Base-by-base conservation (phyloP, 1,140 invertebrate genomes). In the Eriocheir sinensis region DNA sequence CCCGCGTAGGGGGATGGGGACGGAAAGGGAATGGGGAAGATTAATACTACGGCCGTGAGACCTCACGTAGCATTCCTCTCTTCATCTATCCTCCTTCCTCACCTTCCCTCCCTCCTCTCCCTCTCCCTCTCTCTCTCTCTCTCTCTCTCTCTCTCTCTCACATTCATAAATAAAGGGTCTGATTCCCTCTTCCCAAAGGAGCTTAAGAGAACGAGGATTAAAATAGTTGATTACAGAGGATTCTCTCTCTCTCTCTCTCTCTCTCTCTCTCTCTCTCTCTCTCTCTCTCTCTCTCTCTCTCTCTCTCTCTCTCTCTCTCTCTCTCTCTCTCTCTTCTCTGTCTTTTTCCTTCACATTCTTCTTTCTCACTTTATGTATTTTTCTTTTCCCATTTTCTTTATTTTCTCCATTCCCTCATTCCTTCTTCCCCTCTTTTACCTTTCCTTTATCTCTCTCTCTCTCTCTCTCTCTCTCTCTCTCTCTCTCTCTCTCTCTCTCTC, bases 231-330 rank as follows among this genome's bases (percentile, higher is more conserved):
- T 72, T 72, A 72, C 8, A n/a, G 17, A 72, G 60, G 60, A 21
- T 6, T 27, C 15, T 15, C 15, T 15, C 15, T 15, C 15, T 15
- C 15, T 15, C 15, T 15, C 15, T 15, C 3, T 85, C 38, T 85
- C 80, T 83, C 80, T 85, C 12, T 85, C 81, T 9, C 81, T 85
- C 36, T 85, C n/a, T 85, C 9, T 85, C 81, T 85, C 8, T 85
- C 8, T 85, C 81, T 85, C 12, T 85, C 81, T 30, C 81, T 85
- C 81, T 85, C 12, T 85, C 81, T 85, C 81, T 85, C 81, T 85
- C 81, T 86, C 83, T 86, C 83, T 86, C 83, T 86, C 34, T 86
- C 83, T 86, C 83, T 86, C 83, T 86, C 81, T 85, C 81, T 85
- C 81, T 85, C 81, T 85, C 81, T 48, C 44, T 48, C 44, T 48